These are phyloP conservation scores for Rhopilema esculentum DNA, from an alignment of 30 jellyfish, hydroid and myxozoan species.

Conservation along the genomic window DNA sequence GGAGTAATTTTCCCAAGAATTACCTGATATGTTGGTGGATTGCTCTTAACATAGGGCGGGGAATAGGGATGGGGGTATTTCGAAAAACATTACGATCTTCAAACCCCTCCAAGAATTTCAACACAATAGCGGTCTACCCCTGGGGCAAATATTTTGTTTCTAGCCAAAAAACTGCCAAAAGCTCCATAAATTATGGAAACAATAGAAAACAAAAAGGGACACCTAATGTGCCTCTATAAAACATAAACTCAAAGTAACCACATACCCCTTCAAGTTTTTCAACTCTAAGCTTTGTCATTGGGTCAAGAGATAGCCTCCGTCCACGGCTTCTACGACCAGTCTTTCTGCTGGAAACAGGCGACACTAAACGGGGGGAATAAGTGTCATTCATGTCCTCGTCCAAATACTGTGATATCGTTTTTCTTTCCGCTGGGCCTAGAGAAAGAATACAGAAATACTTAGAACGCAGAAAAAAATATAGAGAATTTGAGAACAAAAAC, in stretches of 20 bases:
- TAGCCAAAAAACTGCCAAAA: too few species aligned
- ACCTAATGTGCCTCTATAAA: not conserved
- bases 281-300: slow-evolving; percentile 72
- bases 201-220: not conserved
- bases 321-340: slow-evolving; percentile 52
- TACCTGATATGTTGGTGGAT: too few species aligned
- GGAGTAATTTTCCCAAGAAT: too few species aligned
- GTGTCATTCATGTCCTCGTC: slow-evolving; percentile 70
- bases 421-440: slow-evolving; percentile 37
- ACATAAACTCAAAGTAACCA: not conserved
- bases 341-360: not conserved
- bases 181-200: too few species aligned
- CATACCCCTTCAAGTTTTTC: slow-evolving; percentile 88
- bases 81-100: too few species aligned
- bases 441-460: not conserved
- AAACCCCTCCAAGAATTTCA: too few species aligned
- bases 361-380: slow-evolving; percentile 2
- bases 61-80: too few species aligned
- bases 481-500: not conserved
- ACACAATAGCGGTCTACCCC: too few species aligned
- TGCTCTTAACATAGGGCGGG: too few species aligned
- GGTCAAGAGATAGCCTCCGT: slow-evolving; percentile 74
- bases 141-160: too few species aligned
- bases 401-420: slow-evolving; percentile 74
- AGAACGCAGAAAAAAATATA: not conserved